Evolutionary conservation across 2,888 invertebrate genomes (phyloP), one percentile per base, ranked within the genome.

Genomic region (Tipula lateralis): DNA sequence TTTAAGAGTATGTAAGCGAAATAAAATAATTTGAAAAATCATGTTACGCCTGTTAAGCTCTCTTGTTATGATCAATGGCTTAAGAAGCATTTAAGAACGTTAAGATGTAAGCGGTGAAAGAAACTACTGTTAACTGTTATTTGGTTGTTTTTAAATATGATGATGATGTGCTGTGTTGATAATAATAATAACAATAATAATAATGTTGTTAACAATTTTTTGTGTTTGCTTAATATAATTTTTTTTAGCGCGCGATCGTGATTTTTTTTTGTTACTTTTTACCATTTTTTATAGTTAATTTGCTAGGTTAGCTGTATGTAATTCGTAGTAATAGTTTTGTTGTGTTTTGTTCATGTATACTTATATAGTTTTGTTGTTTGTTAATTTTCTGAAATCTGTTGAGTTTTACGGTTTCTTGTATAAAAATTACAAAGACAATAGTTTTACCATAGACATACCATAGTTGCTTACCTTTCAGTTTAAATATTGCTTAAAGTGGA

Each of bases 261-360:
- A 66, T 66, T 24, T 66, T 66, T 66, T 66, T 66, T 66, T 66
- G 9, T n/a, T 66, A 12, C 24, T 24, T 24, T 44, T 44, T 32
- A 7, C 7, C 3, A 24, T 80, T 82, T 83, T 83, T 83, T 34
- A 83, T 83, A n/a, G n/a, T n/a, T n/a, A 32, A 32, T 83, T 29
- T 83, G 32, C 34, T 34, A 83, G 19, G 19, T 34, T 83, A 34
- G 34, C 83, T 83, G 32, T n/a, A n/a, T n/a, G n/a, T 83, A 83
- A 83, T 83, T 83, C 34, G 3, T 32, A 16, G 82, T 30, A 13
- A 16, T n/a, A 29, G 5, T 83, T 82, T n/a, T n/a, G n/a, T n/a
- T n/a, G n/a, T n/a, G n/a, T n/a, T 83, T 83, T 81, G 32, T 83
- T 83, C 9, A 66, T 9, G 66, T 66, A 66, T n/a, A n/a, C n/a